A percentile compares a stretch with the other conserved stretches of the same genome.
These are phyloP conservation scores for Sipha maydis DNA, from an alignment of 2,888 invertebrate species.

Conservation along the genomic window DNA sequence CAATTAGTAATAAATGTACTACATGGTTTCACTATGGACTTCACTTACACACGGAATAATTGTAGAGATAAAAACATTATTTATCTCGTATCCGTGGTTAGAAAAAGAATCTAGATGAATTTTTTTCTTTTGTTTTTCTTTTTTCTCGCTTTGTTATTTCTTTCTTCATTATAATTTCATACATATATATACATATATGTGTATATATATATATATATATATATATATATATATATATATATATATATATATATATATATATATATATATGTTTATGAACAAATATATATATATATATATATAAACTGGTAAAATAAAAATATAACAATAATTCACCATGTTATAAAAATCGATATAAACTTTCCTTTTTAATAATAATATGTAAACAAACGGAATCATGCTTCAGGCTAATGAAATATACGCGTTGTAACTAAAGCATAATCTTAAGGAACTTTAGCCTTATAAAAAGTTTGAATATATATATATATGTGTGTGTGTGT, in stretches of 20 bases:
- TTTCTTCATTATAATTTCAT: too few species aligned
- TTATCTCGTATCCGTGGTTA: slow-evolving; percentile 1
- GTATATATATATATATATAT: too few species aligned
- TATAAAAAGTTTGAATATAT: background rate
- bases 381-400: slow-evolving; percentile 12
- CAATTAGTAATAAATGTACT: too few species aligned
- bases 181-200: too few species aligned
- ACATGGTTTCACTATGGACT: background rate
- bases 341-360: slow-evolving; percentile 19
- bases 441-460: background rate
- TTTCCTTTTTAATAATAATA: slow-evolving; percentile 11
- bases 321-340: background rate
- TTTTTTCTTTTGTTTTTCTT: background rate
- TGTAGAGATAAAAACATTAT: slow-evolving; percentile 2
- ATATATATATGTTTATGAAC: too few species aligned
- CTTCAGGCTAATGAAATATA: background rate
- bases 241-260: too few species aligned
- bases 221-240: too few species aligned
- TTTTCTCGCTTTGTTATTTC: background rate
- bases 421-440: background rate
- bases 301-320: background rate
- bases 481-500: background rate
- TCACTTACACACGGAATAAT: background rate
- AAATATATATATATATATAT: too few species aligned
- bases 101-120: background rate